Percentiles rank a stretch among this genome's conserved stretches.
Conservation (phyloP, 2,888 invertebrate genomes). For the Chesias legatella region DNA sequence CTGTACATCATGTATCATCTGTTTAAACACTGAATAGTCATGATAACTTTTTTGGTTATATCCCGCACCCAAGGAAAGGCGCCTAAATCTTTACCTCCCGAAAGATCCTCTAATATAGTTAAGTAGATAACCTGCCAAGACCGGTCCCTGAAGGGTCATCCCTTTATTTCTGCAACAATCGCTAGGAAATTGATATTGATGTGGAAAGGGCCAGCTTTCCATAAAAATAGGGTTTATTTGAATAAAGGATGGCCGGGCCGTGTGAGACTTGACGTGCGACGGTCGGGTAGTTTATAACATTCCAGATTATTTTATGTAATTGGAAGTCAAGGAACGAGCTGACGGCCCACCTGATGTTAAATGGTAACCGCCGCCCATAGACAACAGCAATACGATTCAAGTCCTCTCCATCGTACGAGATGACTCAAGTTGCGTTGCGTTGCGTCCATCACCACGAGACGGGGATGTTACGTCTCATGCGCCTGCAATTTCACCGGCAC, state of each 20-base stretch:
- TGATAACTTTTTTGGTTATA: background rate
- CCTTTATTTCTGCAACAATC: slow-evolving; percentile 80
- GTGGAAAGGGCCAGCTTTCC: slow-evolving; percentile 79
- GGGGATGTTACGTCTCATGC: no score
- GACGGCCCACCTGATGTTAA: no score
- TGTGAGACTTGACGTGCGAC: slow-evolving; percentile 61
- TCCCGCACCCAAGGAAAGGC: slow-evolving; percentile 19
- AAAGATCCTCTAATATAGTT: slow-evolving; percentile 72
- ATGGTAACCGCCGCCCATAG: no score
- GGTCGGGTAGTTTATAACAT: slow-evolving; percentile 37
- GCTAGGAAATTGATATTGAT: slow-evolving; percentile 80
- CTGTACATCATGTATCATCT: no score
- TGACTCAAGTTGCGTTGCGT: no score
- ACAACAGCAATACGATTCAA: no score
- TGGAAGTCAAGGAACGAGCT: no score
- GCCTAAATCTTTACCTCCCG: slow-evolving; percentile 41
- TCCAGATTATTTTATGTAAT: no score
- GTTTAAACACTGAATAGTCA: no score
- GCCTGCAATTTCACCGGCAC: no score
- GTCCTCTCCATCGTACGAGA: no score
- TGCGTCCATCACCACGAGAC: no score
- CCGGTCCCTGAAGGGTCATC: slow-evolving; percentile 76
- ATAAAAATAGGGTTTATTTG: slow-evolving; percentile 81
- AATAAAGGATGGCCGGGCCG: slow-evolving; percentile 76
- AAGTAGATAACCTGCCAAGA: slow-evolving; percentile 61